Evolutionary conservation across 2,797 vertebrate genomes (phyloP).

Genomic region (Bovichtus diacanthus): DNA sequence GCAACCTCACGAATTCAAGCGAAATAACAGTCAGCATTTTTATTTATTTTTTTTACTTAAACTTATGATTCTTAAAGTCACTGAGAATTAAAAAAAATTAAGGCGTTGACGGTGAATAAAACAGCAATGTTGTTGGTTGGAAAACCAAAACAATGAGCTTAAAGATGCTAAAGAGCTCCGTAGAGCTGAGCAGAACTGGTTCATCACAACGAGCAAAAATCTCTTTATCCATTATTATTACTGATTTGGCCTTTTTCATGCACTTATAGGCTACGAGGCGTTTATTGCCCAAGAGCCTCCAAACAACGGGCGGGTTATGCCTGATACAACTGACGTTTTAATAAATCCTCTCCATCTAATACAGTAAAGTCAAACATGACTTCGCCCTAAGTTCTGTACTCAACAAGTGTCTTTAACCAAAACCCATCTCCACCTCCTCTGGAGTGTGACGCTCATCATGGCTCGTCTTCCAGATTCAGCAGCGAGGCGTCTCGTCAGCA

Average conservation of each 20-base stretch:
- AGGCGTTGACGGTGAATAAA: neutral
- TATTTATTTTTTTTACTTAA: too few relatives aligned
- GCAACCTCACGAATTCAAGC: neutral
- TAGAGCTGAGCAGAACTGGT: neutral
- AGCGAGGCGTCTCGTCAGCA: slow-evolving; percentile 69
- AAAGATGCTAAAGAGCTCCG: neutral
- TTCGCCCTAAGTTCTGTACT: slow-evolving; percentile 7
- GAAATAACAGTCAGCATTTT: too few relatives aligned
- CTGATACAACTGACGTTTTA: neutral
- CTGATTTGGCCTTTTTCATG: neutral
- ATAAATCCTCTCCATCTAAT: neutral
- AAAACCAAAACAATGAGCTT: too few relatives aligned
- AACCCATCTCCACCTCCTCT: neutral
- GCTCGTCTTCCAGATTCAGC: slow-evolving; percentile 52
- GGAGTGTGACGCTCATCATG: slow-evolving; percentile 41
- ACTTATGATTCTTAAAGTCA: too few relatives aligned
- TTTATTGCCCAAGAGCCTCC: neutral
- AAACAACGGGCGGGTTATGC: neutral
- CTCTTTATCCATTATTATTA: neutral
- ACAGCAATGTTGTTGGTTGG: neutral
- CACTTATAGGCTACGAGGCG: neutral
- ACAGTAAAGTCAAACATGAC: too few relatives aligned
- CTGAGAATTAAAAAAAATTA: too few relatives aligned
- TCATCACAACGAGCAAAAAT: neutral
- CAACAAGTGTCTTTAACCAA: slow-evolving; percentile 25